Evolutionary conservation across 2,113 vertebrate genomes (phyloP).

Genomic region (Bombycilla garrulus): DNA sequence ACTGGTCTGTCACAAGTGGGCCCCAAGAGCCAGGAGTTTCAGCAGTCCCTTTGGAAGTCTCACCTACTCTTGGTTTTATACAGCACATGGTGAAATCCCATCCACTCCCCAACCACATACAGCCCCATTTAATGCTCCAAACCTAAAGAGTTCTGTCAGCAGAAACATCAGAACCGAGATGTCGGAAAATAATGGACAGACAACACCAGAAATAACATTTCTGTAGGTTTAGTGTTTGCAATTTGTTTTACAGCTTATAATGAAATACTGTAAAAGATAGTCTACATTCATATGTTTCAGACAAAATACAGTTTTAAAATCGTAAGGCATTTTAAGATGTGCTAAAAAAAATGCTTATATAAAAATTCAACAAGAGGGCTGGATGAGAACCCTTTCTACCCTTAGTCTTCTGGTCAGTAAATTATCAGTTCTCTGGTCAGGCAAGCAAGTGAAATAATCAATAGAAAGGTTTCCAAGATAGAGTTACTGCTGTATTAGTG

Average conservation of each 20-base stretch:
- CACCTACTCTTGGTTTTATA: neutral
- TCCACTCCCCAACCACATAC: accelerated
- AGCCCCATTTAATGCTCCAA: neutral
- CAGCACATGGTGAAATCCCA: neutral
- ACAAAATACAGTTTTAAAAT: slow-evolving; percentile 60
- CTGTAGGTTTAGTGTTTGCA: slow-evolving; percentile 49
- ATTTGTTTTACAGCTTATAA: slow-evolving; percentile 59
- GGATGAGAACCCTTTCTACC: neutral
- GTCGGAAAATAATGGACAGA: neutral
- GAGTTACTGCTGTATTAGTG: slow-evolving; percentile 21
- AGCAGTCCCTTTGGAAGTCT: neutral
- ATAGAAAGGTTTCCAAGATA: slow-evolving; percentile 18
- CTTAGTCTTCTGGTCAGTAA: slow-evolving; percentile 12
- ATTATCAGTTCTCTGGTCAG: slow-evolving; percentile 15
- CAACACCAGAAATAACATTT: slow-evolving; percentile 17
- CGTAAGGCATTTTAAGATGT: slow-evolving; percentile 64
- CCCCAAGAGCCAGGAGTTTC: neutral
- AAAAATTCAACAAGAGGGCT: slow-evolving; percentile 28
- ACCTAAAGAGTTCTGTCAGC: neutral
- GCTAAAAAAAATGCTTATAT: slow-evolving; percentile 39
- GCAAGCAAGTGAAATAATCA: slow-evolving; percentile 35
- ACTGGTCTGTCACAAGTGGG: neutral
- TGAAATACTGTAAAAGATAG: slow-evolving; percentile 52
- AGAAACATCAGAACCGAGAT: neutral
- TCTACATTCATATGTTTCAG: slow-evolving; percentile 46